Evolutionary conservation across 2,113 vertebrate species (phyloP).

Genomic region (Triplophysa rosa): DNA sequence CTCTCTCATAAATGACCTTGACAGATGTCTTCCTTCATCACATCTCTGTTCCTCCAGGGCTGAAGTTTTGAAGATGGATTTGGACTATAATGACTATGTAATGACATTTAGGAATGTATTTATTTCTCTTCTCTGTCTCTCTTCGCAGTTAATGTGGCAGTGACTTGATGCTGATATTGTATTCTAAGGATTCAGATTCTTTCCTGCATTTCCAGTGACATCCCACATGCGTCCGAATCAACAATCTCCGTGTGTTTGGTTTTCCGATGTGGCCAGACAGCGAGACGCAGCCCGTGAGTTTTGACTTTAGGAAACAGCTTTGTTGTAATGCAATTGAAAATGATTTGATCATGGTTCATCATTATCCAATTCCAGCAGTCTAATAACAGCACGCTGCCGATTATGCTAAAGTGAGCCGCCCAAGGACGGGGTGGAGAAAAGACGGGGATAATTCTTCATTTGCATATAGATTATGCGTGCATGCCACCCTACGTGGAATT

Average conservation of each 20-base stretch:
- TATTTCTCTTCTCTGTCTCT: neutral
- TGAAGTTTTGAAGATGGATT: neutral
- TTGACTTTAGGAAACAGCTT: slow-evolving; percentile 14
- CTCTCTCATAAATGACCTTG: no score
- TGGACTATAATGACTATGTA: neutral
- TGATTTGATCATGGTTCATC: slow-evolving; percentile 53
- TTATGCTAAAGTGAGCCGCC: slow-evolving; percentile 57
- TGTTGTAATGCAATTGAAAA: slow-evolving; percentile 46
- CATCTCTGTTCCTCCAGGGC: neutral
- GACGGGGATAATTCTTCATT: slow-evolving; percentile 59
- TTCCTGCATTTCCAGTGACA: neutral
- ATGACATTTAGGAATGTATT: neutral
- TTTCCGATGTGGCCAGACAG: slow-evolving; percentile 20
- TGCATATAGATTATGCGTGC: slow-evolving; percentile 70
- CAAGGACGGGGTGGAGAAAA: slow-evolving; percentile 53
- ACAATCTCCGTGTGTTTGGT: neutral
- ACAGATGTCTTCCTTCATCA: neutral
- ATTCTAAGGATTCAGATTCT: neutral
- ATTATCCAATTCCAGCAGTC: slow-evolving; percentile 45
- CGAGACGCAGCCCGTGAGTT: slow-evolving; percentile 1
- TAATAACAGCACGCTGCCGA: slow-evolving; percentile 58
- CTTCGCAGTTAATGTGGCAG: neutral
- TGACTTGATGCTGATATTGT: neutral
- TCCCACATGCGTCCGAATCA: neutral
- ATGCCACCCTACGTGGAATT: slow-evolving; percentile 42